Evolutionary conservation across 2,797 vertebrate species (phyloP), one percentile per base, ranked within the genome.

Genomic region (Coendou prehensilis): DNA sequence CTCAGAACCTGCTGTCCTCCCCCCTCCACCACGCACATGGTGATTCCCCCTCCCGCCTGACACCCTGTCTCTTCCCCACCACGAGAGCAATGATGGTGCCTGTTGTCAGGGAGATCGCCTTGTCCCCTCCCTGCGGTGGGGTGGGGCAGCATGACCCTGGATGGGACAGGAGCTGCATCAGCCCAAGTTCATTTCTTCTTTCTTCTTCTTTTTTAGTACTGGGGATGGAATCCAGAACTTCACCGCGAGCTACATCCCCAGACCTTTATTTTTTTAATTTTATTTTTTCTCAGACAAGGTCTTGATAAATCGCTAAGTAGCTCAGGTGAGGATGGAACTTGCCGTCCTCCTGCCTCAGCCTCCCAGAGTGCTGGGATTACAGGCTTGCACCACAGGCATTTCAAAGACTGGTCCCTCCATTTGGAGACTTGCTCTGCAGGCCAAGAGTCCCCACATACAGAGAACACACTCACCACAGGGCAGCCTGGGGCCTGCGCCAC

Each of bases 91-190:
- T 15, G 28, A 9, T 45, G 26, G 0, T 0, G 23, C 2, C 3
- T 5, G 3, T 17, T 67, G n/a, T 30, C 28, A 0, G 45, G 41
- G 56, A 88, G 63, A 10, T 1, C 54, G 33, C 33, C 1, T 0
- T 50, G 45, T 33, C 0, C 0, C 0, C 45, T 20, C n/a, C 85
- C 61, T 5, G 4, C 5, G 28, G 57, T 6, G 15, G 14, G 45
- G 23, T 20, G 13, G 73, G 26, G 17, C 14, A 2, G 54, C 22
- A 0, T 10, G 33, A 67, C 45, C 52, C 64, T 15, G 1, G 3
- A 45, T 7, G 73, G 23, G 23, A 2, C 1, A 6, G 23, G 56
- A 45, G 1, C 10, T 26, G 0, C 5, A 10, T 10, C 10, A 5
- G 33, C 90, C 22, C 30, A 5, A n/a, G 20, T 52, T 28, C 47